phyloP scores from a whole-genome alignment of 2,888 invertebrate genomes.

The Synergus umbraculus region DNA sequence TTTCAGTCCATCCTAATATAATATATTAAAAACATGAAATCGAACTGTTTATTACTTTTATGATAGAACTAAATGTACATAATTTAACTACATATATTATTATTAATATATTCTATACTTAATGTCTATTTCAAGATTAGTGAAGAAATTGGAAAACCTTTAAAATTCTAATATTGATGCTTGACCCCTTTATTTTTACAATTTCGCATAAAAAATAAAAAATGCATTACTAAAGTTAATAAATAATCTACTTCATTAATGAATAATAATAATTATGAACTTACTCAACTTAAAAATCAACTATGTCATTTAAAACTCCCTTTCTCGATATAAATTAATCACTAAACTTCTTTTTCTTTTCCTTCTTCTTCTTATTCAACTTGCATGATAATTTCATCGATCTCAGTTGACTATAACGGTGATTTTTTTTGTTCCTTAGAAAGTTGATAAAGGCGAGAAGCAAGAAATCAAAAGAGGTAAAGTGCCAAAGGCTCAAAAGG shows the following conservation, averaged over 20 bases:
- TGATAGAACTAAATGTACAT: background rate
- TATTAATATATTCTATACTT: background rate
- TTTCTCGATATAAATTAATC: background rate
- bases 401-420: background rate
- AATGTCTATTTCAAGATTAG: background rate
- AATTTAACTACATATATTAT: background rate
- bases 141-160: background rate
- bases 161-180: background rate
- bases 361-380: no score
- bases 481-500: constrained; percentile 67
- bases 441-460: constrained; percentile 72
- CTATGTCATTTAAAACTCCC: background rate
- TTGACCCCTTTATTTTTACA: background rate
- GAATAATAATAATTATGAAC: no score
- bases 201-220: background rate
- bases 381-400: background rate
- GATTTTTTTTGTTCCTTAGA: constrained; percentile 60
- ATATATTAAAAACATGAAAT: background rate
- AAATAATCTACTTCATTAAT: no score
- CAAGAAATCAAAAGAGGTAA: constrained; percentile 70
- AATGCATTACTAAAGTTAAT: no score
- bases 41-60: background rate
- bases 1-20: background rate
- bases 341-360: background rate
- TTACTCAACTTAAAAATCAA: background rate